Evolutionary conservation across 2,797 vertebrate species (phyloP), one percentile per base, ranked within the genome.

Genomic region (Ispidina picta): DNA sequence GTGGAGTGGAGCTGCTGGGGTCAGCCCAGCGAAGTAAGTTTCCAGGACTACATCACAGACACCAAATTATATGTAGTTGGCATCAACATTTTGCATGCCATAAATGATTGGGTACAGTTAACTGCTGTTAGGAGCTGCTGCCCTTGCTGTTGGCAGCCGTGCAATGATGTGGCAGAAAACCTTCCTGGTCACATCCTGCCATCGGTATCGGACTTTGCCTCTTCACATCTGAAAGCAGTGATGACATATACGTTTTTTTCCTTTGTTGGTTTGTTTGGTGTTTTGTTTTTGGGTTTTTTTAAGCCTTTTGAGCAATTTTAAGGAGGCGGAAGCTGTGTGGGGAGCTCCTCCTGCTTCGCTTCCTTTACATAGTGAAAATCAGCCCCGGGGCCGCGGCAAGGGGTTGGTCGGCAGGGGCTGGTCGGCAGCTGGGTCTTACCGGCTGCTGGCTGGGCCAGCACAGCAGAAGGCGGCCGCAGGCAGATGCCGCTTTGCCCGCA

Each of bases 121-220:
- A 74, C 56, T 64, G 33, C 28, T 5, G 28, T 35, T 35, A 35
- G 25, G n/a, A 21, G 0, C 35, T 3, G 4, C 28, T 51, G 46
- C 14, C 20, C 6, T 35, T 0, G 0, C 14, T 1, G 2, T 12
- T 31, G 18, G 28, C 9, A 69, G 8, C 17, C 1, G 0, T 10
- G 18, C 11, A 41, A 16, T 21, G 7, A 25, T 12, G 26, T 13
- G 19, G 26, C 11, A 44, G 8, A 9, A 70, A 51, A 20, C 44
- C 46, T 9, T 56, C 37, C 7, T 4, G 21, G 6, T 26, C 66
- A 17, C 3, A 2, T 25, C 22, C 19, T 18, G 9, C 18, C 20
- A 37, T 26, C 19, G 2, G 0, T 46, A 60, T 68, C 37, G 43
- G 39, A 22, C 23, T 51, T 39, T 10, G 5, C 35, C 15, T 75